These are phyloP conservation scores for Emydoidea blandingii DNA, from an alignment of 2,797 vertebrate species.

Conservation along the genomic window DNA sequence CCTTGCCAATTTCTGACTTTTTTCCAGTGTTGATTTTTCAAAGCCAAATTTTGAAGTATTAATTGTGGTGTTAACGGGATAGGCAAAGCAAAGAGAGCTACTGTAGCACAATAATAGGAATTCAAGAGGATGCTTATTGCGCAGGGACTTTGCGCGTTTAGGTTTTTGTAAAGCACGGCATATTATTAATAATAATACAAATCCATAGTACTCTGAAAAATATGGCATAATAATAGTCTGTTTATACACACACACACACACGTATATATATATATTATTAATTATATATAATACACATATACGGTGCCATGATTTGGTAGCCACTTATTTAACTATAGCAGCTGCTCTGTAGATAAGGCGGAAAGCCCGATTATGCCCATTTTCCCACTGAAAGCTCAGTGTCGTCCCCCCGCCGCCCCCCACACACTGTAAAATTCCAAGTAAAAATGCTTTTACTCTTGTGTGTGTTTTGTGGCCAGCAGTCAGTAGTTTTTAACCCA, in stretches of 20 bases:
- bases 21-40: neutral
- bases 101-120: neutral
- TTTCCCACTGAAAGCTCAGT: neutral
- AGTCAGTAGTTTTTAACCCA: neutral
- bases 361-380: neutral
- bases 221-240: neutral
- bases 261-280: too few species aligned
- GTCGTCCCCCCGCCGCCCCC: too few species aligned
- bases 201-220: neutral
- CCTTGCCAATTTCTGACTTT: neutral
- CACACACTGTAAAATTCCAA: neutral
- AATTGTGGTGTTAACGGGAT: neutral
- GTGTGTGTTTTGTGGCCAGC: neutral
- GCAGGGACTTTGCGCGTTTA: neutral
- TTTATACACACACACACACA: neutral
- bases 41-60: neutral
- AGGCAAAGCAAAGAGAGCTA: accelerated
- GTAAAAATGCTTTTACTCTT: neutral
- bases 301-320: neutral
- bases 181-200: neutral
- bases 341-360: neutral
- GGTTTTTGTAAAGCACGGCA: neutral
- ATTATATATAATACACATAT: too few species aligned
- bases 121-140: neutral
- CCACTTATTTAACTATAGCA: neutral